Evolutionary conservation across 2,888 invertebrate species (phyloP).

Genomic region (Glomeris marginata): DNA sequence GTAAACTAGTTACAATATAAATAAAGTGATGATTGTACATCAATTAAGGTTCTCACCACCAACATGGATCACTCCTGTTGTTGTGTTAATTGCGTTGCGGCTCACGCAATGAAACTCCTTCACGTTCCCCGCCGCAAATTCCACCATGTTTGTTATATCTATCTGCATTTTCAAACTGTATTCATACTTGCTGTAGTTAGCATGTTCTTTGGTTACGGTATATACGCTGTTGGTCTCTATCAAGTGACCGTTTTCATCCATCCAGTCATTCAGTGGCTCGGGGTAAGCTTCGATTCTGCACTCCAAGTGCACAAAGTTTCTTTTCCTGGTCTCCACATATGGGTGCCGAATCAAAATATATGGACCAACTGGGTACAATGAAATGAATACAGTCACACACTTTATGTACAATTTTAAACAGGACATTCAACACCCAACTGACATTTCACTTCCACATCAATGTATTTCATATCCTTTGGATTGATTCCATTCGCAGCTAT

Average conservation of each 20-base stretch:
- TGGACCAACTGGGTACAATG: constrained; percentile 7
- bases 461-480: constrained; percentile 62
- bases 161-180: no score
- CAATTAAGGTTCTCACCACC: no score
- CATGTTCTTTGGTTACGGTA: constrained; percentile 10
- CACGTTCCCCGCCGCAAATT: no score
- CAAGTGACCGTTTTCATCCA: constrained; percentile 55
- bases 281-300: constrained; percentile 82
- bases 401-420: neutral
- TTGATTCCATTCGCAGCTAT: constrained; percentile 74
- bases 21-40: no score
- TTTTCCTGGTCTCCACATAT: neutral
- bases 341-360: neutral
- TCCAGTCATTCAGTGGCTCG: constrained; percentile 73
- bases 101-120: no score
- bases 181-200: neutral
- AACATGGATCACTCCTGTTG: no score
- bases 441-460: constrained; percentile 80
- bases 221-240: constrained; percentile 51
- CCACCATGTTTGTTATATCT: neutral
- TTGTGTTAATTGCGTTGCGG: no score
- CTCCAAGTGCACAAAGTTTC: constrained; percentile 39
- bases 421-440: constrained; percentile 34
- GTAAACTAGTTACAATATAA: no score
- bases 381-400: neutral